phyloP scores from a whole-genome alignment of 2,797 vertebrate species.

The Sandelia bainsii region DNA sequence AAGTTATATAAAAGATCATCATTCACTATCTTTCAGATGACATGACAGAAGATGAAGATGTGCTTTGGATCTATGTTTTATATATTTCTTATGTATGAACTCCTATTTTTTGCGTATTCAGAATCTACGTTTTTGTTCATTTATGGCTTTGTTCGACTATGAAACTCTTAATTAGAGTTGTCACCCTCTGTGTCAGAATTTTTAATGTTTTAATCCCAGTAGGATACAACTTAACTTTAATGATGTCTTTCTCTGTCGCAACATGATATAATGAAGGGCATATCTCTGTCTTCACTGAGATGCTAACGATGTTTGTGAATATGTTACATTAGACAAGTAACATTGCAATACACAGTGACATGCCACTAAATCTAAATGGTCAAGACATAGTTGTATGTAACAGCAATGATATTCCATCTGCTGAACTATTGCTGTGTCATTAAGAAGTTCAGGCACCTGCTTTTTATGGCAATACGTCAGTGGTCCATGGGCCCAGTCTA shows the following conservation, averaged over 20 bases:
- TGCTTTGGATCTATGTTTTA: conserved; percentile 16
- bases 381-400: conserved; percentile 10
- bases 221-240: conserved; percentile 55
- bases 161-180: conserved; percentile 55
- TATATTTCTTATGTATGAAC: background rate
- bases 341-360: background rate
- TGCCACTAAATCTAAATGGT: conserved; percentile 19
- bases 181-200: conserved; percentile 42
- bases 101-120: conserved; percentile 20
- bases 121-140: conserved; percentile 20
- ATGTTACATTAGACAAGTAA: conserved; percentile 29
- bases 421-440: conserved; percentile 4
- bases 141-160: background rate
- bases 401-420: conserved; percentile 8
- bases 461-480: conserved; percentile 1
- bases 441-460: background rate
- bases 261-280: conserved; percentile 54
- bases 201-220: conserved; percentile 50
- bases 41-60: conserved; percentile 21
- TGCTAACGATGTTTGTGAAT: conserved; percentile 52
- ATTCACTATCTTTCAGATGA: conserved; percentile 35
- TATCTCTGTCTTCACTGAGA: conserved; percentile 31
- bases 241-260: conserved; percentile 42
- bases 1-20: conserved; percentile 37
- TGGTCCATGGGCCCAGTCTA: background rate